Conservation (phyloP, 2,113 vertebrate species). For the Pundamilia nyererei region DNA sequence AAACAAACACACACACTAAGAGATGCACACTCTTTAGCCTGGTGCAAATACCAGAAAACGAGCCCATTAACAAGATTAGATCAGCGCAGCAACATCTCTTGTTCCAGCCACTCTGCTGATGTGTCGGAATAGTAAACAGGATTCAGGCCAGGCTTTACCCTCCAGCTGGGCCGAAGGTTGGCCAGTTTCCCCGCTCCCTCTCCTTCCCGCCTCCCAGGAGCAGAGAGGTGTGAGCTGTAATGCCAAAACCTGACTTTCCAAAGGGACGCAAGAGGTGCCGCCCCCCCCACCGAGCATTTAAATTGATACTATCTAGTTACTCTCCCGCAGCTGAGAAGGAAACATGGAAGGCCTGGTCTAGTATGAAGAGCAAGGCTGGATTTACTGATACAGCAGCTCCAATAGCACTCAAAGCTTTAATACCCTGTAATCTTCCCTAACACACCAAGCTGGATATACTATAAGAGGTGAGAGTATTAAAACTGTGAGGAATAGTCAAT, state of each 20-base stretch:
- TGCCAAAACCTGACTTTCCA: slow-evolving; percentile 5
- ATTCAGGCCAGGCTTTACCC: neutral
- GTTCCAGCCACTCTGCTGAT: slow-evolving; percentile 22
- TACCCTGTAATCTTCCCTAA: slow-evolving; percentile 47
- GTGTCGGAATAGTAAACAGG: neutral
- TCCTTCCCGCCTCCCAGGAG: neutral
- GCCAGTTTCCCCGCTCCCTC: neutral
- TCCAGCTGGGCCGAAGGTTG: slow-evolving; percentile 16
- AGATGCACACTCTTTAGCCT: neutral
- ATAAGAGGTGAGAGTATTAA: slow-evolving; percentile 37
- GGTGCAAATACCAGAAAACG: neutral
- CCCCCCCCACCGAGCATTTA: neutral
- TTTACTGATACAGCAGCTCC: slow-evolving; percentile 33
- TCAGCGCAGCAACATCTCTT: slow-evolving; percentile 1
- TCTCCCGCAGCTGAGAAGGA: slow-evolving; percentile 2
- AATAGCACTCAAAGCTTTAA: slow-evolving; percentile 40
- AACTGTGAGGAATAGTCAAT: neutral
- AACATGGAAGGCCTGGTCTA: neutral
- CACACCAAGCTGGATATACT: slow-evolving; percentile 25
- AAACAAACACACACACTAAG: neutral
- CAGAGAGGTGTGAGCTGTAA: neutral
- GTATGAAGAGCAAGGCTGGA: neutral
- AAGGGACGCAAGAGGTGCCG: neutral
- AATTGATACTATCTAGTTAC: slow-evolving; percentile 26
- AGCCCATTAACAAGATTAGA: slow-evolving; percentile 48